Evolutionary conservation across 2,113 vertebrate species (phyloP).

Genomic region (Prionailurus bengalensis): DNA sequence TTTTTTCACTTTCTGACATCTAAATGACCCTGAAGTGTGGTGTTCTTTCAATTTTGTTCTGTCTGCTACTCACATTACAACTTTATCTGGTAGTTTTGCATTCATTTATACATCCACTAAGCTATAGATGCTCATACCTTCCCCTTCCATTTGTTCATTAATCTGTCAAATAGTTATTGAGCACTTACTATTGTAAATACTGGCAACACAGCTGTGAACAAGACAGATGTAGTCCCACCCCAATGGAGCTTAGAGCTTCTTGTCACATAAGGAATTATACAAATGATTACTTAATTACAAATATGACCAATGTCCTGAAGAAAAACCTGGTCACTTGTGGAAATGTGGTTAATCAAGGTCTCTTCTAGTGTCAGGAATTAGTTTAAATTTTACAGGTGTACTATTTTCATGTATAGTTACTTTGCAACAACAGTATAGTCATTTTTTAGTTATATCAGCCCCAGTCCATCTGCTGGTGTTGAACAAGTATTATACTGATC

Average conservation of each 20-base stretch:
- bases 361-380: background rate
- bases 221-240: background rate
- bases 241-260: background rate
- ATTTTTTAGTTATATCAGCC: background rate
- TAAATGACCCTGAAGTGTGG: background rate
- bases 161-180: background rate
- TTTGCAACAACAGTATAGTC: background rate
- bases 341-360: background rate
- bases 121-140: background rate
- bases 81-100: too few relatives aligned
- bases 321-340: background rate
- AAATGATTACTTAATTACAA: constrained; percentile 19
- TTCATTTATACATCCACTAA: background rate
- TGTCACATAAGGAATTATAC: background rate
- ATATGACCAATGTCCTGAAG: background rate
- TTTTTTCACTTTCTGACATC: background rate
- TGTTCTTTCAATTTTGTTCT: background rate
- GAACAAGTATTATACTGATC: background rate
- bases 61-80: background rate
- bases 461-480: background rate
- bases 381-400: background rate
- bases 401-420: background rate
- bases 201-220: background rate
- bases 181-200: background rate
- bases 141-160: background rate